phyloP scores from a whole-genome alignment of 2,888 invertebrate genomes.

The Acronicta leporina region DNA sequence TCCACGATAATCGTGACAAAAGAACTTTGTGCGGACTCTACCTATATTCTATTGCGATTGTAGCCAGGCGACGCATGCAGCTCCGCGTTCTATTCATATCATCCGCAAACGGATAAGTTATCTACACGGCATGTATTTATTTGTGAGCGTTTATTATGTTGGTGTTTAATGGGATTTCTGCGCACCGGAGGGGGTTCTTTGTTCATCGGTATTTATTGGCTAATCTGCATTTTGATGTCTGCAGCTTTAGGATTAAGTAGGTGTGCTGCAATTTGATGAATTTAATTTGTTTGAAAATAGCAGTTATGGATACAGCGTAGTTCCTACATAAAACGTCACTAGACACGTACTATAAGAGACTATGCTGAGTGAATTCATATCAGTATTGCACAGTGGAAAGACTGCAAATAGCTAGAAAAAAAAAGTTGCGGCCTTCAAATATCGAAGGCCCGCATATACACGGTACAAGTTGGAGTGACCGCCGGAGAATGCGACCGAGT shows the following conservation, averaged over 20 bases:
- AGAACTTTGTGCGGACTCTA: slow-evolving; percentile 83
- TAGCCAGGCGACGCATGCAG: slow-evolving; percentile 68
- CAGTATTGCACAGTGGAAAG: slow-evolving; percentile 63
- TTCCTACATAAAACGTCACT: background rate
- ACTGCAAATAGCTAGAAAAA: slow-evolving; percentile 59
- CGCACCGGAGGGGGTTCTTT: slow-evolving; percentile 21
- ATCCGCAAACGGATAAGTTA: slow-evolving; percentile 69
- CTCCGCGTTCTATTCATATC: slow-evolving; percentile 74
- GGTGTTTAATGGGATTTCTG: slow-evolving; percentile 43
- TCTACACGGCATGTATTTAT: slow-evolving; percentile 68
- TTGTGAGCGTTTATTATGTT: slow-evolving; percentile 59
- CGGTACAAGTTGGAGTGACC: slow-evolving; percentile 74
- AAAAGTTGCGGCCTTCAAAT: slow-evolving; percentile 70
- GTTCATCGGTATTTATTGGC: slow-evolving; percentile 18
- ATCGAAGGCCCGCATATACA: slow-evolving; percentile 79
- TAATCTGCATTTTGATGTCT: slow-evolving; percentile 24
- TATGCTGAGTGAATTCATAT: slow-evolving; percentile 62
- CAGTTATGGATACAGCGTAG: background rate
- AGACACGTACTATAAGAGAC: slow-evolving; percentile 20
- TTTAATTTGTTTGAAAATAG: background rate
- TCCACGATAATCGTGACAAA: slow-evolving; percentile 88
- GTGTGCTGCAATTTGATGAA: slow-evolving; percentile 3
- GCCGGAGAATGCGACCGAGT: slow-evolving; percentile 69
- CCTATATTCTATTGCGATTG: slow-evolving; percentile 75
- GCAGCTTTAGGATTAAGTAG: background rate